A percentile compares a stretch with the other conserved stretches of the same genome.
phyloP scores from a whole-genome alignment of 2,113 vertebrate species.

The Alethe castanea region DNA sequence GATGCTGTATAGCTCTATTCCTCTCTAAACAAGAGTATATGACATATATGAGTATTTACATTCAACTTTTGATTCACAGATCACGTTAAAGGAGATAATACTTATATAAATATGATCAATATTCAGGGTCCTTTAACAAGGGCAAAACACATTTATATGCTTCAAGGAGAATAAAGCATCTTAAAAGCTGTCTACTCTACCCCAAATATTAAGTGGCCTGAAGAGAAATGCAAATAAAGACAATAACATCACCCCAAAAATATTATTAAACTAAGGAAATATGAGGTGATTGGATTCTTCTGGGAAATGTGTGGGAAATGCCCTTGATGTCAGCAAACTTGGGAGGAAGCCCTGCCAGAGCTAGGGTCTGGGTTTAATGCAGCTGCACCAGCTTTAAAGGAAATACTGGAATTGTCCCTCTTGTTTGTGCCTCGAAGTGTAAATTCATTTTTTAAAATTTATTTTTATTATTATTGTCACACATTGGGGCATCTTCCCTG shows the following conservation, averaged over 20 bases:
- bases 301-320: not conserved
- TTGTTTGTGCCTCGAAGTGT: not conserved
- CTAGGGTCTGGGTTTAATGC: not conserved
- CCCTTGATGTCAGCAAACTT: not conserved
- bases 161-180: not conserved
- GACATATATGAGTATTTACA: not conserved
- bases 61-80: not conserved
- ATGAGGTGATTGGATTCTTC: not conserved
- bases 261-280: not conserved
- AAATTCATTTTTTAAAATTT: not conserved
- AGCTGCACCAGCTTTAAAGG: not conserved
- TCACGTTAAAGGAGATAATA: not conserved
- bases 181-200: not conserved
- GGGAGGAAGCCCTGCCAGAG: not conserved
- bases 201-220: not conserved
- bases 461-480: not conserved
- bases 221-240: not conserved
- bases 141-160: not conserved
- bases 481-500: slow-evolving; percentile 19
- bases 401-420: not conserved
- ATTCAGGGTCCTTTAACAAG: not conserved
- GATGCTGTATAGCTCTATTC: not conserved
- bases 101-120: not conserved
- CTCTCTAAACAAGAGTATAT: not conserved
- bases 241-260: not conserved